Percentiles rank a stretch among this genome's conserved stretches.
phyloP scores from a whole-genome alignment of 2,113 vertebrate genomes.

The Prunella fulvescens region DNA sequence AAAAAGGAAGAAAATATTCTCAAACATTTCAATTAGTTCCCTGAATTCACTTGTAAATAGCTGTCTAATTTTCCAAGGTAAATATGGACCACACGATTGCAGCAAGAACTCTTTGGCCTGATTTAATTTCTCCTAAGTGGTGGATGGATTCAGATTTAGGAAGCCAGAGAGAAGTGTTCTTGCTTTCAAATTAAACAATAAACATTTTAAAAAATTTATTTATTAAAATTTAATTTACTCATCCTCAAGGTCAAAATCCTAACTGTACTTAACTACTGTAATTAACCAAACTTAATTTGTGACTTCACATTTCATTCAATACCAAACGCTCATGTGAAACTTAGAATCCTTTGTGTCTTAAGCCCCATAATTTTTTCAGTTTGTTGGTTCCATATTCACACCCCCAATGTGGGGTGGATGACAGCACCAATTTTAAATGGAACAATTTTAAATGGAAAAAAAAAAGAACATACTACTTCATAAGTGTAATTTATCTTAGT shows the following conservation, averaged over 20 bases:
- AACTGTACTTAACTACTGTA: neutral
- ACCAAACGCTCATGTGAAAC: neutral
- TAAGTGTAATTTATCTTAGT: neutral
- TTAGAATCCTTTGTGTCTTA: neutral
- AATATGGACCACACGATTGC: neutral
- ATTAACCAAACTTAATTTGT: neutral
- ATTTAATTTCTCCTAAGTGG: neutral
- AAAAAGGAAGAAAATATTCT: neutral
- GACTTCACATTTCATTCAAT: neutral
- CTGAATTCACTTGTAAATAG: neutral
- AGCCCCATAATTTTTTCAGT: neutral
- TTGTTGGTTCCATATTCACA: neutral
- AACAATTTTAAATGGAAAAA: neutral
- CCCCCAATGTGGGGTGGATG: too few species aligned
- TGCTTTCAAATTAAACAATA: neutral
- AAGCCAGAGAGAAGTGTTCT: neutral
- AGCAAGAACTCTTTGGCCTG: neutral
- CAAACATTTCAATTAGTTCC: neutral
- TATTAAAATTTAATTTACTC: neutral
- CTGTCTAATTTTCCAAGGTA: neutral
- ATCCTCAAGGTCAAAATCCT: neutral
- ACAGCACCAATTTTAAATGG: neutral
- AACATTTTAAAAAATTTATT: rapidly evolving
- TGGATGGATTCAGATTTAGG: neutral
- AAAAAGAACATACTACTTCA: neutral